These are phyloP conservation scores for Epistrophe grossulariae DNA, from an alignment of 2,888 invertebrate species.

Conservation along the genomic window DNA sequence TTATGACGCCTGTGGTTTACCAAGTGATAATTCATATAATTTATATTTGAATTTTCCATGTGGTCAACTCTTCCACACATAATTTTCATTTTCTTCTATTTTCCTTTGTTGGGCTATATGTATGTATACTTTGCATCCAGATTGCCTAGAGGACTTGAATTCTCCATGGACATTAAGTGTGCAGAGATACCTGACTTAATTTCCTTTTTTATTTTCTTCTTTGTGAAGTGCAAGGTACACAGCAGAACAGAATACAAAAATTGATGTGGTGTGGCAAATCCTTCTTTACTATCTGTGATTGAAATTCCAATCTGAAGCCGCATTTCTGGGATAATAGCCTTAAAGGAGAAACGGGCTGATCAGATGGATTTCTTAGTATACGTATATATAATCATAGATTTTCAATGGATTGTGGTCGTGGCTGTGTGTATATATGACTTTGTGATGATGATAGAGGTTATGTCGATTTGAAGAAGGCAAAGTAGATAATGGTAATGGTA, in stretches of 20 bases:
- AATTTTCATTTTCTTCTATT: constrained; percentile 1
- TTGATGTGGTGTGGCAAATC: constrained; percentile 64
- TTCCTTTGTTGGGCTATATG: constrained; percentile 7
- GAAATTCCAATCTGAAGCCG: constrained; percentile 71
- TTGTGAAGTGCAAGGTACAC: constrained; percentile 8
- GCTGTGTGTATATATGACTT: constrained; percentile 12
- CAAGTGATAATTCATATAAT: constrained; percentile 71
- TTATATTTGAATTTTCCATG: constrained; percentile 35
- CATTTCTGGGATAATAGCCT: constrained; percentile 71
- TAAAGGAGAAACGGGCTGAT: constrained; percentile 36
- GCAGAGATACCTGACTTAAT: constrained; percentile 58
- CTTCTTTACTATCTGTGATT: constrained; percentile 66
- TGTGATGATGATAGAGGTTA: constrained; percentile 56
- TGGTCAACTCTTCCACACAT: constrained; percentile 16
- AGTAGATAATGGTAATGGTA: constrained; percentile 8
- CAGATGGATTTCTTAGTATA: constrained; percentile 42
- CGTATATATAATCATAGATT: constrained; percentile 69
- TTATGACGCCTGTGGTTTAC: constrained; percentile 27
- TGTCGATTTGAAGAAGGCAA: constrained; percentile 30
- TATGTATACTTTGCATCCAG: constrained; percentile 27
- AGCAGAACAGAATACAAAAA: constrained; percentile 21
- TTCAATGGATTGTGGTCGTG: constrained; percentile 66
- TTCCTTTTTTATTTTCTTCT: constrained; percentile 24
- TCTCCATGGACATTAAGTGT: constrained; percentile 49
- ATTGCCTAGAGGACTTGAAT: constrained; percentile 44